Base-by-base conservation (phyloP, 2,888 invertebrate species). In the Crioceris asparagi region DNA sequence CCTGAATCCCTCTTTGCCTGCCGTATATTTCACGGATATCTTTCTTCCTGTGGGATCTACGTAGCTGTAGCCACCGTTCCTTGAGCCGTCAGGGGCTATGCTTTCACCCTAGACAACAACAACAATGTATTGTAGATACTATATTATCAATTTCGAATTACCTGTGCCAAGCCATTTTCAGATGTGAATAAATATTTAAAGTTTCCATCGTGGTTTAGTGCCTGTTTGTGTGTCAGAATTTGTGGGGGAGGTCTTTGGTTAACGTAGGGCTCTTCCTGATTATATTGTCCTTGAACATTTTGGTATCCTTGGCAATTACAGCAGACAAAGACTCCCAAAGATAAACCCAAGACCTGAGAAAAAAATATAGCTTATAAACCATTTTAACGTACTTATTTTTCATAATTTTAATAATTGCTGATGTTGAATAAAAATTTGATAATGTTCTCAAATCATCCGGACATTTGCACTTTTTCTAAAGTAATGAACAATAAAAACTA, bases 131-230 rank as follows among this genome's bases (percentile, higher is more conserved):
- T 21, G 7, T 7, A 21, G 6, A 10, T 7, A 21, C 21, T 10
- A 21, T 7, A 7, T 10, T 7, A 21, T 21, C 21, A 21, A 21
- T 21, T 10, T 7, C 4, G 4, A 27, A 12, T 27, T 11, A 27
- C 27, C 15, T 33, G 33, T 1, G 77, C 74, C 4, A 78, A 61
- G 0, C 79, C 79, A 51, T 79, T 79, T 60, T 80, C 79, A 0
- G 79, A 75, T 1, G 77, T 74, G 53, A 78, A 80, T 35, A 76
- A 71, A 51, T 73, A 79, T 38, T 75, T 77, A 61, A 80, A 79
- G 3, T 71, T 71, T 2, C 79, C 79, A 49, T 79, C 79, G 47
- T 77, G 71, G 32, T 72, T 70, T 8, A 77, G 57, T 0, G 76
- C 72, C 52, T 78, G 76, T 45, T 74, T 76, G 62, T 78, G 77